Evolutionary conservation across 1,140 invertebrate genomes (phyloP).

Genomic region (Lordiphosa clarofinis): DNA sequence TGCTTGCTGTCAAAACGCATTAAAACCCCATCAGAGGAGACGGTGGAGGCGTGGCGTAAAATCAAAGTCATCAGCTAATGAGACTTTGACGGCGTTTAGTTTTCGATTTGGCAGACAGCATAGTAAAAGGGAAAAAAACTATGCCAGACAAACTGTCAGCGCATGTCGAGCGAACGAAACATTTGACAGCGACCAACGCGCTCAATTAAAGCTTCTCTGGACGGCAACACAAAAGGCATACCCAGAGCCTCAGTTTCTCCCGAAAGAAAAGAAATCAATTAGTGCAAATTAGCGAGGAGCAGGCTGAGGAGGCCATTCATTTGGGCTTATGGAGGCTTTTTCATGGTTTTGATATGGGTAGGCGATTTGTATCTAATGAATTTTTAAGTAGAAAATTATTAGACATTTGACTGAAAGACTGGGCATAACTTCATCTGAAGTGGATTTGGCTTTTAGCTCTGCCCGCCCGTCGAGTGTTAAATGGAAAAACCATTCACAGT

Average conservation of each 20-base stretch:
- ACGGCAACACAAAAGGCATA: conserved; percentile 1
- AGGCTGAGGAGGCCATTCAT: conserved; percentile 20
- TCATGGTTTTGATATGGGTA: conserved; percentile 62
- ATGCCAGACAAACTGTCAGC: conserved; percentile 58
- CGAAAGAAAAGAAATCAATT: conserved; percentile 63
- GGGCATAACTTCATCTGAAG: conserved; percentile 66
- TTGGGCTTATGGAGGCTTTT: conserved; percentile 27
- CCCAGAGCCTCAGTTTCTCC: conserved; percentile 11
- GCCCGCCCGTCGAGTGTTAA: conserved; percentile 5
- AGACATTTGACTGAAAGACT: conserved; percentile 50
- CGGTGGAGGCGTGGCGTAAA: conserved; percentile 20
- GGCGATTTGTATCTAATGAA: conserved; percentile 68
- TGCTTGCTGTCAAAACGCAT: conserved; percentile 65
- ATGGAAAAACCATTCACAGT: conserved; percentile 2
- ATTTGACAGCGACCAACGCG: conserved; percentile 51
- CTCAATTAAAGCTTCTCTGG: conserved; percentile 63
- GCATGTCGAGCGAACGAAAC: conserved; percentile 62
- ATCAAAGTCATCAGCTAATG: conserved; percentile 70
- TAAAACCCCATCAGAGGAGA: conserved; percentile 68
- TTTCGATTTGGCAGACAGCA: conserved; percentile 60
- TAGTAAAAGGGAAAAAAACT: conserved; percentile 20
- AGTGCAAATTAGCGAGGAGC: conserved; percentile 68
- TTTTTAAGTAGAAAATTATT: conserved; percentile 72
- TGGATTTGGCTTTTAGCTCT: conserved; percentile 57
- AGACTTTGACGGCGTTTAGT: conserved; percentile 75